Conservation (phyloP, 2,113 vertebrate species). For the Elaphurus davidianus region DNA sequence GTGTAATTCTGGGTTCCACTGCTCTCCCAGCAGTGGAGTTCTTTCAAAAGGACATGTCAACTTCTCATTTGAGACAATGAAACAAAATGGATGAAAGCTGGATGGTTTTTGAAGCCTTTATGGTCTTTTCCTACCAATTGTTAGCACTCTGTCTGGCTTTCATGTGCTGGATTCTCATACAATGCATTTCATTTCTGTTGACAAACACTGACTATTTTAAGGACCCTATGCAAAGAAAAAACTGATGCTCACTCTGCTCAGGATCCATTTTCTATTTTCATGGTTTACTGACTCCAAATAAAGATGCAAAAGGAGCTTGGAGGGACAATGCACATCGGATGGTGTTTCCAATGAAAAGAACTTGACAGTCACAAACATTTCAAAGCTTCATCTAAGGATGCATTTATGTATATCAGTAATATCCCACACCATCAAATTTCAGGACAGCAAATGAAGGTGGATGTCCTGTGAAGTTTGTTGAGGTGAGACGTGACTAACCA, state of each 20-base stretch:
- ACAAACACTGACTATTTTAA: neutral
- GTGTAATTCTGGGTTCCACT: neutral
- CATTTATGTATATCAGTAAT: neutral
- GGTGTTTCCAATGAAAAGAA: neutral
- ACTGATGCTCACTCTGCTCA: neutral
- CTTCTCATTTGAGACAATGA: neutral
- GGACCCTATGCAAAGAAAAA: neutral
- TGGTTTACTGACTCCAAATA: constrained; percentile 5
- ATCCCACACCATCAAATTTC: neutral
- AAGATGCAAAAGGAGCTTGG: neutral
- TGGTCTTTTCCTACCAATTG: neutral
- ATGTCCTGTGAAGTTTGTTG: neutral
- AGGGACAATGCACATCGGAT: neutral
- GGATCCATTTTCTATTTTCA: constrained; percentile 6
- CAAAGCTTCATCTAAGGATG: neutral
- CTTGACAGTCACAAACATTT: neutral
- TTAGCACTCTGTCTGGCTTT: neutral
- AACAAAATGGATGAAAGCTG: neutral
- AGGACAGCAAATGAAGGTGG: neutral
- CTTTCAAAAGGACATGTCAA: neutral
- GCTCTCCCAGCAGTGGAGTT: neutral
- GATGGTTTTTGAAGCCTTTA: neutral
- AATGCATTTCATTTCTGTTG: neutral
- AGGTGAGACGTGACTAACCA: neutral
- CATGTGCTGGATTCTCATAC: neutral